Conservation (phyloP, 2,888 invertebrate genomes). For the Apamea anceps region DNA sequence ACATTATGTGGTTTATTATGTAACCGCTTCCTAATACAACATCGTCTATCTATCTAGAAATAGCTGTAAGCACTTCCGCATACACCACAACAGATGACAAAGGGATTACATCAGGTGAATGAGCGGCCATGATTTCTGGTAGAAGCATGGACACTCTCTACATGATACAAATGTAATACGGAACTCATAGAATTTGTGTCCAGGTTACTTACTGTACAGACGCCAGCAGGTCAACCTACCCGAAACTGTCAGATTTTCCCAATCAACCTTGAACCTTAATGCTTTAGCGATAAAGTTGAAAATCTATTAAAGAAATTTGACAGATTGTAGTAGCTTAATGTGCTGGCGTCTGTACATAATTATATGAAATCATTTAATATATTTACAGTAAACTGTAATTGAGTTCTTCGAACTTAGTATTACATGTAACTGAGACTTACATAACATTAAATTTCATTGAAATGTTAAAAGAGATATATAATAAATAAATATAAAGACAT, state of each 20-base stretch:
- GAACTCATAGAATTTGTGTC: neutral
- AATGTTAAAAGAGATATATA: neutral
- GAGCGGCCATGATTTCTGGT: neutral
- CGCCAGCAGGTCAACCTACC: too few species aligned
- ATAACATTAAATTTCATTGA: neutral
- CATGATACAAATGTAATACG: neutral
- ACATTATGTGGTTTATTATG: constrained; percentile 9
- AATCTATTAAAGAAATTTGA: too few species aligned
- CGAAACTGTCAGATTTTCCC: too few species aligned
- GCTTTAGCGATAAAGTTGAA: too few species aligned
- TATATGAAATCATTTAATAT: neutral
- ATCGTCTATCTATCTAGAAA: neutral
- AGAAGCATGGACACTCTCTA: neutral
- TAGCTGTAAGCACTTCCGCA: neutral
- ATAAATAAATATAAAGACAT: too few species aligned
- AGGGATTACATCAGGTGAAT: constrained; percentile 23
- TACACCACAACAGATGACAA: constrained; percentile 19
- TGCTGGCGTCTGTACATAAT: too few species aligned
- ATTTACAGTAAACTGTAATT: neutral
- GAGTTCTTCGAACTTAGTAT: neutral
- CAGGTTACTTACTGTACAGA: too few species aligned
- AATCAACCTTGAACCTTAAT: too few species aligned
- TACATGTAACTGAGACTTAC: neutral
- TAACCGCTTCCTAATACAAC: neutral
- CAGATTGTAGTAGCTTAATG: too few species aligned